Percentiles rank a stretch among this genome's conserved stretches.
phyloP scores from a whole-genome alignment of 2,113 vertebrate species.

The Turnix velox region DNA sequence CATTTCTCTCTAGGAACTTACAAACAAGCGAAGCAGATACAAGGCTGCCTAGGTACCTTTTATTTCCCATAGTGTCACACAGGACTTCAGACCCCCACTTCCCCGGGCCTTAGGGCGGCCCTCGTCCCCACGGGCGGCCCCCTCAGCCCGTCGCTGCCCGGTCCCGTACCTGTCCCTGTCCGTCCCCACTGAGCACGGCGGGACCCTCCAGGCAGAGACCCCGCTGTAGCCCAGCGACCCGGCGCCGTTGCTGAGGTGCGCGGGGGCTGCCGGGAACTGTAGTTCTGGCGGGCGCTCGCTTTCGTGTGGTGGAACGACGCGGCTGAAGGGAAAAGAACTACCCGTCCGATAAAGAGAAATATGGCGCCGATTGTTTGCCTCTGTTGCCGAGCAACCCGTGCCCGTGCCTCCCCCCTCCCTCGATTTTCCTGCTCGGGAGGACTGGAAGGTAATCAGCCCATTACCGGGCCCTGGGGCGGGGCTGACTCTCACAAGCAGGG shows the following conservation, averaged over 20 bases:
- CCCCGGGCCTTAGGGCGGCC: no score
- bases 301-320: accelerated
- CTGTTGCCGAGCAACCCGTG: constrained; percentile 28
- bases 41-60: not conserved
- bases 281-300: not conserved
- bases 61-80: not conserved
- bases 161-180: not conserved
- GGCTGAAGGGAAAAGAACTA: not conserved
- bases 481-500: accelerated
- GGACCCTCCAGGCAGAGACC: no score
- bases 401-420: accelerated
- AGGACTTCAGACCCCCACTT: not conserved
- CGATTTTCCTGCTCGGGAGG: not conserved
- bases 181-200: no score
- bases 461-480: accelerated
- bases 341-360: not conserved
- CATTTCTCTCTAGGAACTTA: no score
- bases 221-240: no score
- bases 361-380: constrained; percentile 19
- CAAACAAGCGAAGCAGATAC: not conserved
- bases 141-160: not conserved
- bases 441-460: accelerated
- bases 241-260: not conserved
- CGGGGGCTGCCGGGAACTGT: not conserved
- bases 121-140: no score